Percentiles rank a stretch among this genome's conserved stretches.
Conservation (phyloP, 1,140 invertebrate genomes). For the Aphidius gifuensis region DNA sequence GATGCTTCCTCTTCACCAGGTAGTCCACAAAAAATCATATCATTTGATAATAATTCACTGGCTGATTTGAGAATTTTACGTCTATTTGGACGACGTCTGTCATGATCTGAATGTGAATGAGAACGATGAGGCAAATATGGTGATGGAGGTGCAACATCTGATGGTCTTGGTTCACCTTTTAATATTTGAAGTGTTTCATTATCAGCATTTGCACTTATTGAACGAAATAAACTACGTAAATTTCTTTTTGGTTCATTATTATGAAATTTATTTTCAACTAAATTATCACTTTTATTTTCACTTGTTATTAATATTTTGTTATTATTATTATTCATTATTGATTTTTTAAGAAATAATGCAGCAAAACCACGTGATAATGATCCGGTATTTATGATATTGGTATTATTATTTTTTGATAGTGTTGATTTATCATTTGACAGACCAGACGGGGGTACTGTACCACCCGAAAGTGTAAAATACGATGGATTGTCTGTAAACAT, state of each 20-base stretch:
- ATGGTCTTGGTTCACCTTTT: slow-evolving; percentile 58
- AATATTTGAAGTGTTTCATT: slow-evolving; percentile 56
- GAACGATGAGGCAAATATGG: slow-evolving; percentile 48
- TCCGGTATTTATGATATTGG: background rate
- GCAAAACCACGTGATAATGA: slow-evolving; percentile 27
- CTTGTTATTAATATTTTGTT: slow-evolving; percentile 18
- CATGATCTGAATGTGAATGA: slow-evolving; percentile 48
- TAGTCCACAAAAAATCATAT: slow-evolving; percentile 50
- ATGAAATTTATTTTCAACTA: slow-evolving; percentile 30
- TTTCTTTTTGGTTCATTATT: slow-evolving; percentile 34
- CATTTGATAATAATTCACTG: slow-evolving; percentile 46
- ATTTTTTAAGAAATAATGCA: slow-evolving; percentile 41
- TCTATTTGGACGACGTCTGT: slow-evolving; percentile 35
- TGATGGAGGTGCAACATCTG: slow-evolving; percentile 58
- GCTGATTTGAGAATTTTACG: slow-evolving; percentile 45
- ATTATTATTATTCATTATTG: no score
- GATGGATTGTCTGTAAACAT: slow-evolving; percentile 61
- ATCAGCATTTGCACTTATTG: slow-evolving; percentile 56
- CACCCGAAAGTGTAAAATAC: slow-evolving; percentile 57
- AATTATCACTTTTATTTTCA: slow-evolving; percentile 31
- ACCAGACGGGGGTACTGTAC: slow-evolving; percentile 21
- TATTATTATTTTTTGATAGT: background rate
- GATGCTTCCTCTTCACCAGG: slow-evolving; percentile 28
- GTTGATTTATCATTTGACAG: background rate
- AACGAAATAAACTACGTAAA: slow-evolving; percentile 52